Evolutionary conservation across 2,888 invertebrate species (phyloP), one percentile per base, ranked within the genome.

Genomic region (Teleogryllus oceanicus): DNA sequence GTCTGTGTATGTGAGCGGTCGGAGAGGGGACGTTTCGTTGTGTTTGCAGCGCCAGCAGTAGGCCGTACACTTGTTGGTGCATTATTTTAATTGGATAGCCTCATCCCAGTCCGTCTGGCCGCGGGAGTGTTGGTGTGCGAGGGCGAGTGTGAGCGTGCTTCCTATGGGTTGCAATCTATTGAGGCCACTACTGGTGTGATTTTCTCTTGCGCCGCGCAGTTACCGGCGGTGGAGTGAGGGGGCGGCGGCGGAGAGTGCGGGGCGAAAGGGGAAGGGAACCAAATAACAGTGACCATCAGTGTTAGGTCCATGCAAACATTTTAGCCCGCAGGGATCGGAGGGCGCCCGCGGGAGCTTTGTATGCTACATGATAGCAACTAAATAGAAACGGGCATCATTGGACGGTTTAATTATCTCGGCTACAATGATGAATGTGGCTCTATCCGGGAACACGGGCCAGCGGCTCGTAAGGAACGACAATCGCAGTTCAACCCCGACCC

Each of bases 51-150:
- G 79, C 78, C 51, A 80, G 78, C 80, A 80, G 50, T 74, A 51
- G 51, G 75, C 75, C 51, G 80, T 79, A 82, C 81, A 82, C 82
- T 82, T 82, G 82, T 83, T 83, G 81, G 82, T 80, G 82, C 82
- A 83, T 83, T 83, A 83, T 83, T 83, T 83, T 83, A 83, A 83
- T 83, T 83, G 82, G 82, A 82, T 83, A 80, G 76, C 80, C 76
- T 78, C 21, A 76, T 21, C 77, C 49, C 62, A 62, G 62, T n/a
- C 62, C 62, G 62, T 62, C 62, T 62, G 62, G 16, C 16, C n/a
- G n/a, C 62, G 62, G n/a, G 62, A 13, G 62, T 62, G 62, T 62
- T 62, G 62, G 62, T 62, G 62, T 13, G n/a, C 62, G 62, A 62
- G 62, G 62, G 62, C n/a, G 62, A n/a, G n/a, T n/a, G 62, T 18